Base-by-base conservation (phyloP, 2,797 vertebrate genomes). In the Myotis planiceps region DNA sequence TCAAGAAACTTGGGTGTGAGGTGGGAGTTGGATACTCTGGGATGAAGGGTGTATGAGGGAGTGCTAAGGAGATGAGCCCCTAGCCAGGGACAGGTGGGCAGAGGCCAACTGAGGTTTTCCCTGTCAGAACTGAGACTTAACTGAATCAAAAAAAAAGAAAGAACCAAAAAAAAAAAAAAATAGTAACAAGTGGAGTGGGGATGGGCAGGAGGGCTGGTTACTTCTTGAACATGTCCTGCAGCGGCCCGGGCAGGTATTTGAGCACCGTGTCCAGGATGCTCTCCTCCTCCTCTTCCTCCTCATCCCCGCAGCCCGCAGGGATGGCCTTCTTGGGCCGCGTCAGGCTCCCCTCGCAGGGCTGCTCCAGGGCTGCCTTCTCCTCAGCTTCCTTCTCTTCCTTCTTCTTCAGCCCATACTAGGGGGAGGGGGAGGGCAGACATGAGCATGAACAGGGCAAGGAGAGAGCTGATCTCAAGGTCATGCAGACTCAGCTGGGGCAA, bases 171-270 rank as follows among this genome's bases (percentile, higher is more conserved):
- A 49, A 83, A 66, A 45, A 51, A 42, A n/a, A 63, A 42, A 74
- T 16, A 92, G 86, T 80, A 86, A 89, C 45, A 49, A 16, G 95
- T 85, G 65, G 92, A 65, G n/a, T 39, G 95, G 88, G 96, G 97
- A 4, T 9, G 94, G 72, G 97, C 95, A 23, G 83, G 97, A 74
- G 97, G 96, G 88, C 91, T 49, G 71, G 95, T 99, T 99, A 99
- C 99, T 99, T 99, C 99, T 99, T 99, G 98, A 99, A 99, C 99
- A 99, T 99, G 99, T 99, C 99, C 98, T 99, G 99, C 94, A 99
- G 99, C 0, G 99, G 99, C 96, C 99, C 99, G 0, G 99, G 99
- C 97, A 99, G 99, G 97, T 99, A 99, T 98, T 99, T 99, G 98
- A 99, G 99, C 95, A 99, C 99, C 1, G 99, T 99, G 99, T 99